These are phyloP conservation scores for Poecilia wingei DNA, from an alignment of 2,797 vertebrate species.

Conservation along the genomic window DNA sequence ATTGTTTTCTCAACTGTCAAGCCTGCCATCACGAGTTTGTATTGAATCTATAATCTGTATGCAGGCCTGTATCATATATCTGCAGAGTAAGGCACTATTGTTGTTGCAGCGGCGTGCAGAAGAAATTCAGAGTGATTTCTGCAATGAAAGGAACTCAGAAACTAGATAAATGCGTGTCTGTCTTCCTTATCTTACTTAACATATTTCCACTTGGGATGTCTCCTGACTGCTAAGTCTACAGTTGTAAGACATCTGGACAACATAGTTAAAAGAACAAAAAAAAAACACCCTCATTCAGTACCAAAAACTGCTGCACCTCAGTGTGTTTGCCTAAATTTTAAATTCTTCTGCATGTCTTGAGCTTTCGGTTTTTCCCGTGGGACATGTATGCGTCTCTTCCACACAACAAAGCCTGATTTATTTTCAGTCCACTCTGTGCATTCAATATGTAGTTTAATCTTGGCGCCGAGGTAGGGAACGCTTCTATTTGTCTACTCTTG, in stretches of 20 bases:
- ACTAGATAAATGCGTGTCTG: conserved; percentile 41
- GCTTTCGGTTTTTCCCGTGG: conserved; percentile 46
- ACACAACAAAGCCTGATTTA: conserved; percentile 70
- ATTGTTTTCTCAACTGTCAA: conserved; percentile 70
- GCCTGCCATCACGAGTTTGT: conserved; percentile 60
- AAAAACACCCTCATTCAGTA: conserved; percentile 6
- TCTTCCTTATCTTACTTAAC: conserved; percentile 39
- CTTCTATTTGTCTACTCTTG: conserved; percentile 68
- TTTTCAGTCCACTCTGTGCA: conserved; percentile 62
- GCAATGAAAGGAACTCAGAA: conserved; percentile 40
- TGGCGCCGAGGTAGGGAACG: conserved; percentile 66
- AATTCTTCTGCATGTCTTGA: conserved; percentile 56
- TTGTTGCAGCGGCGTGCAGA: conserved; percentile 42
- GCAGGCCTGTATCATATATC: conserved; percentile 64
- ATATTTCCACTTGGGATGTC: conserved; percentile 34
- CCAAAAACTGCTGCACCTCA: conserved; percentile 48
- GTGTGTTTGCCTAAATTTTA: conserved; percentile 52
- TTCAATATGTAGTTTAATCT: conserved; percentile 68
- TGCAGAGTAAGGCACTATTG: conserved; percentile 60
- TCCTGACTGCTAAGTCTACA: conserved; percentile 33
- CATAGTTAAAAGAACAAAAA: conserved; percentile 36
- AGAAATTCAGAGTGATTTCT: conserved; percentile 42
- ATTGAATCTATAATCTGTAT: conserved; percentile 62
- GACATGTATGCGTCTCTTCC: conserved; percentile 56
- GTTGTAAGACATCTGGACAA: conserved; percentile 52